Evolutionary conservation across 2,113 vertebrate genomes (phyloP).

Genomic region (Pluvianellus socialis): DNA sequence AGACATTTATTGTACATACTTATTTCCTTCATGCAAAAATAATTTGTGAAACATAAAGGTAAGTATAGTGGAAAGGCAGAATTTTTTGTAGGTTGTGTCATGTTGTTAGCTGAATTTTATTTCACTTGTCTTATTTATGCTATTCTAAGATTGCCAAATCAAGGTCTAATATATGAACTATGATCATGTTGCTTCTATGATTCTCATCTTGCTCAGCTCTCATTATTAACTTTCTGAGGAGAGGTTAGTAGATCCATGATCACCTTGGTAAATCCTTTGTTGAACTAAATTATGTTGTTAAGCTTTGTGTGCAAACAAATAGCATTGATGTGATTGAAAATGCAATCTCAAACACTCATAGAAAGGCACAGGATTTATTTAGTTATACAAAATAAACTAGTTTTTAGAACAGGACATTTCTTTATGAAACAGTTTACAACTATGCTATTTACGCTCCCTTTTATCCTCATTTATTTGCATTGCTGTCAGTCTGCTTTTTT

Average conservation of each 20-base stretch:
- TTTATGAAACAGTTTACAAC: not conserved
- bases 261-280: not conserved
- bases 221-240: not conserved
- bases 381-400: not conserved
- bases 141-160: not conserved
- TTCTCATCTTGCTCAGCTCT: not conserved
- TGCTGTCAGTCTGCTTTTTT: not conserved
- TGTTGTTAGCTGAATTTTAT: not conserved
- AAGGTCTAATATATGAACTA: not conserved
- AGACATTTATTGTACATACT: not conserved
- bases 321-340: not conserved
- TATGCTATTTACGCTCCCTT: not conserved
- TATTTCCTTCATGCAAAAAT: not conserved
- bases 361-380: not conserved
- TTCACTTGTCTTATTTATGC: not conserved
- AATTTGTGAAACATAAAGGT: not conserved
- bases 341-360: not conserved
- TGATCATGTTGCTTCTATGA: not conserved
- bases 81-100: not conserved
- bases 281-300: not conserved
- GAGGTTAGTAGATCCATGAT: not conserved
- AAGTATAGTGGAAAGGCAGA: not conserved
- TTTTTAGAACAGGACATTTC: not conserved
- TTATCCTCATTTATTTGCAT: not conserved
- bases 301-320: not conserved